Base-by-base conservation (phyloP, 2,113 vertebrate species). In the Calyptommatus sinebrachiatus region DNA sequence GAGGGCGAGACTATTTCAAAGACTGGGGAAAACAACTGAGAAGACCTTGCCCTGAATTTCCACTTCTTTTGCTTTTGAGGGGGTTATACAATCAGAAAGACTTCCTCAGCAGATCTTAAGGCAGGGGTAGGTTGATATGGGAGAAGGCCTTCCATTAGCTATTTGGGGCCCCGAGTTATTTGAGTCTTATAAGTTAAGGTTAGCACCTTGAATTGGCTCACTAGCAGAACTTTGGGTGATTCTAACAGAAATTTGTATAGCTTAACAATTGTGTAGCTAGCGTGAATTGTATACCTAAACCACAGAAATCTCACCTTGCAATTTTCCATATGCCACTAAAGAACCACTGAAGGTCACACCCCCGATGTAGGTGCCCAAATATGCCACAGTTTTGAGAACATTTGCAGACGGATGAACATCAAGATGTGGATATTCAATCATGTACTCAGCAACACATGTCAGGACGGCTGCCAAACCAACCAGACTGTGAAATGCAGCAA, bases 401-500 rank as follows among this genome's bases (percentile, higher is more conserved):
- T 84, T 89, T 29, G 93, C 95, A 6, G 94, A 83, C 1, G 92
- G 91, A 60, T 94, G 91, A 24, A 89, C 2, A 46, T 93, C 94
- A 53, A 96, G 92, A 88, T 94, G 92, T 63, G 94, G 94, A 80
- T 92, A 91, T 91, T 97, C 95, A 10, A 93, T 95, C 92, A 92
- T 90, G 21, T 83, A 94, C 85, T 96, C 87, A 0, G 94, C 94
- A 21, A 93, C 9, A 83, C 92, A 92, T 26, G 89, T 91, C 85
- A 94, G 88, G 81, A 95, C 92, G 9, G 94, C 95, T 8, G 95
- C 94, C 92, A 96, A 89, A 16, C 87, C 91, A 84, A 93, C 92
- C 46, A 96, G 94, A 91, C 94, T 94, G 85, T 96, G 95, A 92
- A 97, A 97, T 65, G 93, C 93, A 53, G 95, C 93, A 86, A 96